Evolutionary conservation across 2,797 vertebrate genomes (phyloP), one percentile per base, ranked within the genome.

Genomic region (Pangasius sanitwongsei): DNA sequence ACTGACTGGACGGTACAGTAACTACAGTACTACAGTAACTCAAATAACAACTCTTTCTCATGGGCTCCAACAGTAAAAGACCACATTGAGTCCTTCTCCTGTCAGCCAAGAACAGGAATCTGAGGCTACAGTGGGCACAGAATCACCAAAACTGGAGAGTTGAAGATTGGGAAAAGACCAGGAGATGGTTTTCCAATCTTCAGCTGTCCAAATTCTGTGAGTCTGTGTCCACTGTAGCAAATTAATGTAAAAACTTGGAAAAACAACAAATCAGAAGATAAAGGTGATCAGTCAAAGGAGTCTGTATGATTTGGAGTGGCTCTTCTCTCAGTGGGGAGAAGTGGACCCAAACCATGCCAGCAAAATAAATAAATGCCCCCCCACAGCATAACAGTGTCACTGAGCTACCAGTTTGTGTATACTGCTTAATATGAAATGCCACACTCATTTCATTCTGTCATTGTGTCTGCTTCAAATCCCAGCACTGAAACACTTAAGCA

Each of bases 401-500:
- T 5, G 41, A 67, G 82, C 41, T 25, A 65, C 41, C 82, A 7
- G 57, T 28, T 57, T 3, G 9, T 1, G 57, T 83, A 25, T 48
- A n/a, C 13, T 50, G 59, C 48, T 84, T 84, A 84, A 67, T 50
- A 65, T 84, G 61, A 84, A 67, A 67, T 50, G 61, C 15, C 61
- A 84, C 61, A 65, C 82, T 75, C 55, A 20, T 28, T 25, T 75
- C 34, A 61, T 61, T 28, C n/a, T 61, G 85, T 59, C 55, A 37
- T 48, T 84, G 37, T 23, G 34, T 44, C 34, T 86, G 85, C 53
- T 86, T 59, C 85, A 86, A 61, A 61, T 44, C 70, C 72, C 70
- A 69, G 31, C 55, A 15, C 70, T 44, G 53, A 59, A 86, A 44
- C 50, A 16, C 50, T 37, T 41, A 7, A 41, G 50, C 50, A 86